Evolutionary conservation across 92 coral and sea anemone genomes (phyloP).

Genomic region (Palythoa grandiflora): DNA sequence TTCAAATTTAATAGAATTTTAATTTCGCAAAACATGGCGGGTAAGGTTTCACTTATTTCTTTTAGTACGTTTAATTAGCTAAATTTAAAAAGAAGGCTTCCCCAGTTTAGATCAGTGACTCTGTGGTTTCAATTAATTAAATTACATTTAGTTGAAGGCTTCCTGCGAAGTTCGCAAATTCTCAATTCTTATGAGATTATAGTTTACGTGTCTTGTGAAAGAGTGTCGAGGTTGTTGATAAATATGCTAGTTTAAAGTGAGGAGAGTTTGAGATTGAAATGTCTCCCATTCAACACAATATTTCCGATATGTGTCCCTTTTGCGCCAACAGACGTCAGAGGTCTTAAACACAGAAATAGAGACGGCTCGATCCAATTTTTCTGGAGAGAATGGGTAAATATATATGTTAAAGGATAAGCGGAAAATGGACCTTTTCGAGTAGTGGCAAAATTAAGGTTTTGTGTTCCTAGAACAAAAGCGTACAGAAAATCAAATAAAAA

Average conservation of each 20-base stretch:
- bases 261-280: conserved; percentile 10
- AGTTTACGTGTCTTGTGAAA: conserved; percentile 15
- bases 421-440: background rate
- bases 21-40: conserved; percentile 71
- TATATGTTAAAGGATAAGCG: conserved; percentile 14
- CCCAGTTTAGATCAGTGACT: conserved; percentile 49
- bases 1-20: conserved; percentile 87
- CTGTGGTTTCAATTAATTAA: conserved; percentile 49
- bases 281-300: conserved; percentile 37
- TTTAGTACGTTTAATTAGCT: conserved; percentile 73
- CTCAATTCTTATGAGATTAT: conserved; percentile 33
- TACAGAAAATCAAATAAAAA: conserved; percentile 5
- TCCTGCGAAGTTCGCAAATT: conserved; percentile 30
- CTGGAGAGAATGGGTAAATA: conserved; percentile 37
- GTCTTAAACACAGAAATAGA: conserved; percentile 18
- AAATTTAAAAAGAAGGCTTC: conserved; percentile 55
- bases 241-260: conserved; percentile 5
- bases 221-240: conserved; percentile 17
- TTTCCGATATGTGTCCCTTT: conserved; percentile 34
- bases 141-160: conserved; percentile 38
- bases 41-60: conserved; percentile 51
- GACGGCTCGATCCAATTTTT: conserved; percentile 22
- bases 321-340: conserved; percentile 26
- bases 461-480: background rate
- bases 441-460: background rate